These are phyloP conservation scores for Cylindroiulus punctatus DNA, from an alignment of 2,888 invertebrate species.

Conservation along the genomic window DNA sequence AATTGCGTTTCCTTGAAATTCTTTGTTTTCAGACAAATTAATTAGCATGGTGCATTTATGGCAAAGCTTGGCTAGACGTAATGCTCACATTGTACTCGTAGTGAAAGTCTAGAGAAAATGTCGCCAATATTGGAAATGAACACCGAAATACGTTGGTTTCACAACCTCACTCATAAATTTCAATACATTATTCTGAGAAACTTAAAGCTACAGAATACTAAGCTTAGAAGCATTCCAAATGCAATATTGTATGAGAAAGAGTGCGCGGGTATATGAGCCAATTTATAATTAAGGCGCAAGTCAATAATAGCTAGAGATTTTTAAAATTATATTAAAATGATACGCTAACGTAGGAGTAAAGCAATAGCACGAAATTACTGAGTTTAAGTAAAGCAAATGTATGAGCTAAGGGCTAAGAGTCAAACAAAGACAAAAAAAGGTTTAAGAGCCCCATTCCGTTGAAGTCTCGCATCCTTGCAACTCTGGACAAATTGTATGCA, in stretches of 20 bases:
- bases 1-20: not conserved
- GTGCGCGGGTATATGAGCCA: not conserved
- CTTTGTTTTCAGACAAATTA: constrained; percentile 29
- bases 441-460: too few species aligned
- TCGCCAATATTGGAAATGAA: not conserved
- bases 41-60: not conserved
- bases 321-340: too few species aligned
- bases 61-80: not conserved
- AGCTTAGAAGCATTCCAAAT: not conserved
- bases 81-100: not conserved
- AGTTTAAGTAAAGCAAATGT: too few species aligned
- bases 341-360: too few species aligned
- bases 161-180: not conserved
- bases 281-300: not conserved
- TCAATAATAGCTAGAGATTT: not conserved
- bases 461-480: too few species aligned
- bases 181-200: not conserved
- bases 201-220: not conserved
- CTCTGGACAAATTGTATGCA: too few species aligned
- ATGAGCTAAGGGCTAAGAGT: too few species aligned
- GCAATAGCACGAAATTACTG: too few species aligned
- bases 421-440: too few species aligned
- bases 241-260: not conserved
- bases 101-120: not conserved
- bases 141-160: not conserved